Base-by-base conservation (phyloP, 2,113 vertebrate species). In the Sceloporus tristichus region DNA sequence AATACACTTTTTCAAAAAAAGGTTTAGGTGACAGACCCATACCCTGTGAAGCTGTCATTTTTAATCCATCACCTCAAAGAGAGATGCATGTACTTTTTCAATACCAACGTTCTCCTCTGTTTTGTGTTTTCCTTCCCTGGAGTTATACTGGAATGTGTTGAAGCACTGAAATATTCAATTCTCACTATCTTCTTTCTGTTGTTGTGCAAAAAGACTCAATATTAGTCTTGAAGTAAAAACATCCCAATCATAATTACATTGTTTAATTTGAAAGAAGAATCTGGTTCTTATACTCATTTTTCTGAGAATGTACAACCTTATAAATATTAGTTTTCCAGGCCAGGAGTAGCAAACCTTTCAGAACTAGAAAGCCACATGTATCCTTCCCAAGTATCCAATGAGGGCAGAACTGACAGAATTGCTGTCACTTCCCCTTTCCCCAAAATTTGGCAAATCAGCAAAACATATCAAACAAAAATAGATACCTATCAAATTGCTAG, bases 11-110 rank as follows among this genome's bases (percentile, higher is more conserved):
- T 92, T 71, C 90, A 82, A 90, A 92, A 62, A 2, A 62, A 38
- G 89, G 87, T 84, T 77, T 83, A 78, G 65, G 85, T 89, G 84
- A 91, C 56, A 88, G 85, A 92, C 27, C 87, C 85, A 88, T 90
- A 81, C 53, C 34, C 78, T 66, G 13, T 38, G 73, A 86, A 42
- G 82, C n/a, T 91, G 80, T 68, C 81, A 89, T 1, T 91, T 91
- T 87, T 90, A 88, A 89, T 92, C 82, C 87, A 62, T 85, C 18
- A 75, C 25, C n/a, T 65, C 23, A 79, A 89, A 65, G 79, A 70
- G 14, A 48, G 56, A 82, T 66, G 70, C 21, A 65, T 0, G 0
- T 21, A 18, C 84, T 89, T 40, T 40, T 75, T 54, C 85, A 86
- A 87, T 82, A 81, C 88, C 13, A 76, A n/a, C 76, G 86, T 92